Conservation (phyloP, 1,140 invertebrate genomes). For the Drosophila varians region DNA sequence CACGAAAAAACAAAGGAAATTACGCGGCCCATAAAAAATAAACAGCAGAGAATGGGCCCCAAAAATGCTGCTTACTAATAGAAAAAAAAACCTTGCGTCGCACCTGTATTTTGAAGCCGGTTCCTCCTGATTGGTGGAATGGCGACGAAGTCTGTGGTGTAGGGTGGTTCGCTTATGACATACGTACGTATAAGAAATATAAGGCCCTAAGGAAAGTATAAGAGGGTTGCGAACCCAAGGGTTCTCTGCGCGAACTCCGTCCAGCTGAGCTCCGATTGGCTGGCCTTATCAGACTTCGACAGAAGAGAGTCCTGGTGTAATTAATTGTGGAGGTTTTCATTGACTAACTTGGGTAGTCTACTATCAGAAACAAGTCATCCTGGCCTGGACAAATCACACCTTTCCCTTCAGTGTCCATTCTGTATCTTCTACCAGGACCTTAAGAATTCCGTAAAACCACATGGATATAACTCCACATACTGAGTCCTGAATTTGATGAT, state of each 20-base stretch:
- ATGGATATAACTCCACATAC: no score
- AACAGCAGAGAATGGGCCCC: conserved; percentile 45
- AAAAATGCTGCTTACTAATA: conserved; percentile 59
- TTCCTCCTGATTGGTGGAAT: conserved; percentile 36
- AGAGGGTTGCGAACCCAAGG: neutral
- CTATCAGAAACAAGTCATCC: no score
- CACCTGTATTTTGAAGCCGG: conserved; percentile 28
- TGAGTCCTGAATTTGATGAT: no score
- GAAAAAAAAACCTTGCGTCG: conserved; percentile 29
- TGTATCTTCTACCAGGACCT: no score
- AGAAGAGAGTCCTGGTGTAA: neutral
- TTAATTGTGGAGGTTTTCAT: neutral
- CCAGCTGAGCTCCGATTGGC: neutral
- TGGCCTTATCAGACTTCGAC: neutral
- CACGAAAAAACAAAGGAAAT: conserved; percentile 41
- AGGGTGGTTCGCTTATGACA: neutral
- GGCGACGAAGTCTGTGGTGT: neutral
- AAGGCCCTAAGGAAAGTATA: neutral
- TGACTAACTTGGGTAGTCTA: neutral
- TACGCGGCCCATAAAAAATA: conserved; percentile 46
- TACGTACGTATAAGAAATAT: neutral
- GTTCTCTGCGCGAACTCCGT: neutral
- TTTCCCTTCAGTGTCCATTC: no score
- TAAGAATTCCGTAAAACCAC: no score
- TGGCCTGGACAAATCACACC: no score